Base-by-base conservation (phyloP, 2,113 vertebrate species). In the Corydoras maculifer region DNA sequence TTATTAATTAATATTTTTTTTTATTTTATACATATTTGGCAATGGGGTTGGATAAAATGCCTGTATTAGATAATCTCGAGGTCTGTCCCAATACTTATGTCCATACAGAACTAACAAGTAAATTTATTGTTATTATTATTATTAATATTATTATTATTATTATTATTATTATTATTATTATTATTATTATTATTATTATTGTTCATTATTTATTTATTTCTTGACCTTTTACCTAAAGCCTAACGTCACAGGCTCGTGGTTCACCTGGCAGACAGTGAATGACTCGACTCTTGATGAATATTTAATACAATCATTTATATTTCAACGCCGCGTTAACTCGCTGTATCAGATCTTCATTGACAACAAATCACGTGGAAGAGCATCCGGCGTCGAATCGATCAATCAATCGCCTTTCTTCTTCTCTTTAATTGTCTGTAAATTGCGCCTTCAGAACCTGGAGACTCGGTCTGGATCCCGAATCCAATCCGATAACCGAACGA, bases 231-330 rank as follows among this genome's bases (percentile, higher is more conserved):
- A 6, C 13, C 86, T 11, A 9, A 15, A 18, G 62, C 18, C 15
- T 49, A 18, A 14, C 11, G 3, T 1, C 49, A 29, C 81, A 83
- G 84, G 90, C 92, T 89, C 86, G 87, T 88, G 91, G 90, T 91
- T 87, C 85, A 86, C 86, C 92, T 84, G 18, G 81, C 85, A 88
- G 86, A 88, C 88, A 91, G 81, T 82, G 82, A 82, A 83, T 86
- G 87, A 88, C 88, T 30, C 92, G 91, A 94, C 93, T 92, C 91
- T 90, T 88, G 87, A 92, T 93, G 88, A 94, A 94, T 94, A 89
- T 93, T 94, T 93, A 91, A 95, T 91, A 87, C 83, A 89, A 85
- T 82, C 90, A 93, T 97, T 92, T 90, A 93, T 95, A 94, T 95
- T 96, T 96, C 90, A 94, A 89, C 65, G 86, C 86, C 88, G 85